Base-by-base conservation (phyloP, 1,140 invertebrate species). In the Hirudo medicinalis region DNA sequence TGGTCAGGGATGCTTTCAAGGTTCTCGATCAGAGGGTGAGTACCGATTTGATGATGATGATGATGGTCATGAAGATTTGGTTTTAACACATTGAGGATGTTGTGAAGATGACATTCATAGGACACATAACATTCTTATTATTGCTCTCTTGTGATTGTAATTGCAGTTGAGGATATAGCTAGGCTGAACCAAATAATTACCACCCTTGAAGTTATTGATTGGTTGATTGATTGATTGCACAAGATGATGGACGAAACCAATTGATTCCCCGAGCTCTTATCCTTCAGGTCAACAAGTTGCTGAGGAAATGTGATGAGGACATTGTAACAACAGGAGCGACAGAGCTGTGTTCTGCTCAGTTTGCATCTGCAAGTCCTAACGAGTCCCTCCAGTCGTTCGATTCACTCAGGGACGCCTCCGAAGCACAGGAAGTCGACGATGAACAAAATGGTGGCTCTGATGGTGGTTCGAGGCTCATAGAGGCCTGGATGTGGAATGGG, bases 391-490 rank as follows among this genome's bases (percentile, higher is more conserved):
- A 72, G 25, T 32, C 22, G 43, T 53, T 32, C 22, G 57, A 25
- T 20, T 25, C 57, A n/a, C 22, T 32, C 57, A 63, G 29, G 17
- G 67, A 36, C 29, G 29, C 9, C 40, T 8, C 22, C 29, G 40
- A 40, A 36, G 29, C 22, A 3, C 22, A 36, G 22, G 29, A 8
- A 11, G 67, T 36, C 29, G 40, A 27, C 29, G 32, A 20, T 20
- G 67, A 63, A 63, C 9, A 13, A 9, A 36, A n/a, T 36, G 49
- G 27, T 36, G 49, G n/a, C 2, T n/a, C n/a, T 9, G 22, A 53
- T 2, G 15, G 20, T 43, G 53, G 57, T 70, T 70, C 43, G 22
- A 55, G 54, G 66, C 87, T 89, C 76, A 81, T 83, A 76, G 74
- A 74, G 54, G 43, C 29, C n/a, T 78, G 76, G 78, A 77, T 75